These are phyloP conservation scores for Aplodontia rufa DNA, from an alignment of 2,113 vertebrate species.

Conservation along the genomic window DNA sequence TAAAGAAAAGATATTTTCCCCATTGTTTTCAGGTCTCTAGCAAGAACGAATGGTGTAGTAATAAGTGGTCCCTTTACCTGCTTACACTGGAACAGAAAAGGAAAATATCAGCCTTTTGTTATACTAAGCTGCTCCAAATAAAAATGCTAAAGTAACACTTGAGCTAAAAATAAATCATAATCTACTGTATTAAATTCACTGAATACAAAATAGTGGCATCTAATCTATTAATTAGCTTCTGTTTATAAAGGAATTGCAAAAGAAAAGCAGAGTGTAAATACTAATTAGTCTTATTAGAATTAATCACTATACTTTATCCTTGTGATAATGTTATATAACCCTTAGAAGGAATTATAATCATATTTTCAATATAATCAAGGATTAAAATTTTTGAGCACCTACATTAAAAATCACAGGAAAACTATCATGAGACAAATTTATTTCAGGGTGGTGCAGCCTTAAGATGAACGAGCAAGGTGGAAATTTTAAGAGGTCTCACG, in stretches of 20 bases:
- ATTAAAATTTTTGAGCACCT: conserved; percentile 36
- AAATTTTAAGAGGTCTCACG: not conserved
- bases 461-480: not conserved
- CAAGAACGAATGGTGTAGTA: not conserved
- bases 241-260: conserved; percentile 47
- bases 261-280: conserved; percentile 41
- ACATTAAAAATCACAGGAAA: conserved; percentile 11
- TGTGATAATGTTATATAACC: not conserved
- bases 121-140: not conserved
- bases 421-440: conserved; percentile 14
- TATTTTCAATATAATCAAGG: conserved; percentile 40
- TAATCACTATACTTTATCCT: conserved; percentile 32
- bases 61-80: not conserved
- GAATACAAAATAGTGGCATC: conserved; percentile 24
- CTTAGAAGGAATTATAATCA: conserved; percentile 19
- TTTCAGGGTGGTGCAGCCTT: not conserved
- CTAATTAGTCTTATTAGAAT: conserved; percentile 48
- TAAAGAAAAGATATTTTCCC: not conserved
- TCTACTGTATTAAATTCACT: conserved; percentile 4
- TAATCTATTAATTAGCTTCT: conserved; percentile 63
- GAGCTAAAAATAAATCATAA: conserved; percentile 26
- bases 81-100: not conserved
- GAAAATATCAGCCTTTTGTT: not conserved
- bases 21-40: not conserved
- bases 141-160: not conserved